A percentile compares a stretch with the other conserved stretches of the same genome.
phyloP scores from a whole-genome alignment of 2,888 invertebrate species.

The Apocheima hispidaria region DNA sequence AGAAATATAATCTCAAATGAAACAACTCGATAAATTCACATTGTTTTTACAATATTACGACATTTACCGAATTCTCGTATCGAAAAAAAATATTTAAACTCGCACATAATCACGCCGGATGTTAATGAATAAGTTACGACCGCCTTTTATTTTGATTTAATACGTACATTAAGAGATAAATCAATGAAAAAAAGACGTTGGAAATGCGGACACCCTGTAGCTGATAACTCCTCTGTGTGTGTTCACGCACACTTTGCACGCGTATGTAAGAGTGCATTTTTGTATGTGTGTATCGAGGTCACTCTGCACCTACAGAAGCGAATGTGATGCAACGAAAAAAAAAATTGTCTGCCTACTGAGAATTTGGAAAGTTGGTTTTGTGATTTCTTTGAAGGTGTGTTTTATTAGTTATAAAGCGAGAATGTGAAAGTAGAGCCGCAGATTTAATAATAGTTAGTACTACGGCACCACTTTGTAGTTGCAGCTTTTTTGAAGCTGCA shows the following conservation, averaged over 20 bases:
- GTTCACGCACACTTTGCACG: conserved; percentile 55
- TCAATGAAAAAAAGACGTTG: conserved; percentile 43
- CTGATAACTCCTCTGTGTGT: conserved; percentile 57
- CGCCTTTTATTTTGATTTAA: conserved; percentile 52
- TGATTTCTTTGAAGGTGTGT: conserved; percentile 49
- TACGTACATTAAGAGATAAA: conserved; percentile 47
- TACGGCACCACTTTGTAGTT: not conserved
- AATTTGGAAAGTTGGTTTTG: conserved; percentile 63
- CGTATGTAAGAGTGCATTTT: conserved; percentile 49
- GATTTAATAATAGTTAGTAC: conserved; percentile 11
- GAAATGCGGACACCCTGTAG: conserved; percentile 65
- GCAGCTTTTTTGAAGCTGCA: conserved; percentile 19
- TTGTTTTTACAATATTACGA: conserved; percentile 35
- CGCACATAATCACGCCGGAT: conserved; percentile 39
- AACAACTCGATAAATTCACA: conserved; percentile 24
- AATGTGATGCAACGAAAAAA: conserved; percentile 68
- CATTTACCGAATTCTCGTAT: conserved; percentile 41
- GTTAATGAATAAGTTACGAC: conserved; percentile 52
- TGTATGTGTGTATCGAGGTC: conserved; percentile 77
- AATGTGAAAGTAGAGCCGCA: conserved; percentile 40
- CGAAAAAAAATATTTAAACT: conserved; percentile 43
- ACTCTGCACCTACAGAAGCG: conserved; percentile 58
- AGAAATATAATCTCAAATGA: conserved; percentile 9
- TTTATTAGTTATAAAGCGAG: conserved; percentile 45
- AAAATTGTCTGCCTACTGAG: conserved; percentile 56